Percentiles rank a stretch among this genome's conserved stretches.
Evolutionary conservation across 2,113 vertebrate species (phyloP).

Genomic region (Tragelaphus strepsiceros): DNA sequence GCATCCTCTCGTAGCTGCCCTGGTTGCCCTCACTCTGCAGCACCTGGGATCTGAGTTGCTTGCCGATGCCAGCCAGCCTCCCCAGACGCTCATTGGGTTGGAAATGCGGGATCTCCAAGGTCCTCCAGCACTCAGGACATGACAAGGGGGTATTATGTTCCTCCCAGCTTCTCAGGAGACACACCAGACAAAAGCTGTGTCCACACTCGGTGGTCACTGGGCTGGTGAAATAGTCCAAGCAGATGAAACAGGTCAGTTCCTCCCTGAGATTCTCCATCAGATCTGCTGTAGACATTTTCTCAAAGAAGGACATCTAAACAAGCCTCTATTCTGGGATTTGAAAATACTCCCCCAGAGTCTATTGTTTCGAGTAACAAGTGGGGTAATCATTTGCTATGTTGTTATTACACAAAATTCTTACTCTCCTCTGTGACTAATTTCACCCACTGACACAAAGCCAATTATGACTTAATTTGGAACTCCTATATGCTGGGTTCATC

Average conservation of each 20-base stretch:
- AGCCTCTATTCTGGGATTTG: not conserved
- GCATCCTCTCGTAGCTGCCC: not conserved
- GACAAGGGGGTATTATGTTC: conserved; percentile 16
- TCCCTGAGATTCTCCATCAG: conserved; percentile 64
- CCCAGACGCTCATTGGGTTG: conserved; percentile 63
- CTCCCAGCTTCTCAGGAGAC: conserved; percentile 66
- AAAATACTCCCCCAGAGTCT: not conserved
- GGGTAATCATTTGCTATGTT: not conserved
- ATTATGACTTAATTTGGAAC: conserved; percentile 69
- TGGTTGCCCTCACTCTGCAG: not conserved
- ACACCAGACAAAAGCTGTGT: conserved; percentile 69
- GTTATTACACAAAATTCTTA: conserved; percentile 36
- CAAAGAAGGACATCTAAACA: not conserved
- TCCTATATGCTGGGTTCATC: not conserved
- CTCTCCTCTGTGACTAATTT: conserved; percentile 25
- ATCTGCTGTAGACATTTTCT: conserved; percentile 50
- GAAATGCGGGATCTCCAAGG: conserved; percentile 48
- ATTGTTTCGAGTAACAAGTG: not conserved
- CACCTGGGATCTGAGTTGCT: conserved; percentile 53
- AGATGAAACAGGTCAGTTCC: conserved; percentile 68
- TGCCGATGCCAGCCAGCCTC: conserved; percentile 49
- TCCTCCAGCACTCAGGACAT: conserved; percentile 65
- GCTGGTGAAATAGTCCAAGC: conserved; percentile 65
- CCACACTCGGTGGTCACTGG: conserved; percentile 65
- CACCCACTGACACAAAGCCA: conserved; percentile 57